These are phyloP conservation scores for Masticophis lateralis DNA, from an alignment of 2,797 vertebrate species.

Conservation along the genomic window DNA sequence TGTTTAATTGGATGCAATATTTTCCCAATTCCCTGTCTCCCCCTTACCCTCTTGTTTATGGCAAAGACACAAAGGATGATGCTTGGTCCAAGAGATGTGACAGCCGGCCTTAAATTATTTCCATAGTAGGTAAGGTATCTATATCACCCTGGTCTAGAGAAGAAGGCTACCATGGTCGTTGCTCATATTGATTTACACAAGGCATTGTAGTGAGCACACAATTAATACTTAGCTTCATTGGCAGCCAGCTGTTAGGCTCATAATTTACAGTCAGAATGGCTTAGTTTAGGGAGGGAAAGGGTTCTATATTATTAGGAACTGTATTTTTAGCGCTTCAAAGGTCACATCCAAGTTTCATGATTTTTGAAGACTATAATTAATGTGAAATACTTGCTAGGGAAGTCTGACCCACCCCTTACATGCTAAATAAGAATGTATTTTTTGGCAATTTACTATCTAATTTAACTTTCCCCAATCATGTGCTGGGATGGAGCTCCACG, in stretches of 20 bases:
- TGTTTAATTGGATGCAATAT: neutral
- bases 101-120: constrained; percentile 75
- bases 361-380: constrained; percentile 47
- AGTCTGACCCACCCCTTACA: neutral
- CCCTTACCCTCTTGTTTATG: constrained; percentile 54
- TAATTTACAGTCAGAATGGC: constrained; percentile 73
- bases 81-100: constrained; percentile 65
- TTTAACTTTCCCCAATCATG: neutral
- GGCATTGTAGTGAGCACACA: constrained; percentile 73
- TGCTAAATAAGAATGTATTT: neutral
- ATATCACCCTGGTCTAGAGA: constrained; percentile 62
- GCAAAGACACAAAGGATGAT: constrained; percentile 61
- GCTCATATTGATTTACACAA: constrained; percentile 78
- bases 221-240: constrained; percentile 80
- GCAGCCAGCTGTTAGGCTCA: constrained; percentile 77
- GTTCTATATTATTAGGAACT: constrained; percentile 65
- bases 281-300: constrained; percentile 59
- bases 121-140: constrained; percentile 62
- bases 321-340: constrained; percentile 71
- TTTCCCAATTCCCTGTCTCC: constrained; percentile 23
- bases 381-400: constrained; percentile 49
- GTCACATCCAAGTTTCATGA: constrained; percentile 61
- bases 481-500: neutral
- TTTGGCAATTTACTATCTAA: neutral
- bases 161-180: constrained; percentile 67